A percentile compares a stretch with the other conserved stretches of the same genome.
phyloP scores from a whole-genome alignment of 2,113 vertebrate species.

The Tricholaema leucomelas region DNA sequence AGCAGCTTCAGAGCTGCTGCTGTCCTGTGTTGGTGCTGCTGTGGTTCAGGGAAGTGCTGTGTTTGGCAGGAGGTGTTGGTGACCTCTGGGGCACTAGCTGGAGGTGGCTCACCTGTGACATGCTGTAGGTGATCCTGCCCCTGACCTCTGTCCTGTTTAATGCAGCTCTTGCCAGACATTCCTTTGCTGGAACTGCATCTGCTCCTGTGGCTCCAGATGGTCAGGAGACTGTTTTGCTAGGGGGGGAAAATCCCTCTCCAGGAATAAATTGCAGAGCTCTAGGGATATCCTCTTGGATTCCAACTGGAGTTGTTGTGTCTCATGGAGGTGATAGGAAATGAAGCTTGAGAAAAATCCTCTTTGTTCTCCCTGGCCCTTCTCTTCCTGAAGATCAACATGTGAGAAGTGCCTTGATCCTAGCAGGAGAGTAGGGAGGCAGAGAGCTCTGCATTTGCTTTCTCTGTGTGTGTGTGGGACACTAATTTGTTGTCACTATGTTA shows the following conservation, averaged over 20 bases:
- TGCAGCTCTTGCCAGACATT: neutral
- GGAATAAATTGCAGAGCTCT: neutral
- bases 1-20: neutral
- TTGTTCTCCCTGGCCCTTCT: neutral
- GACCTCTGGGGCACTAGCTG: accelerated
- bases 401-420: neutral
- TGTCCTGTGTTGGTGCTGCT: neutral
- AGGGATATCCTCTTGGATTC: neutral
- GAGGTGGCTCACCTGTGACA: neutral
- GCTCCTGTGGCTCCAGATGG: neutral
- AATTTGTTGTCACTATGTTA: neutral
- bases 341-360: neutral
- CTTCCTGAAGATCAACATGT: neutral
- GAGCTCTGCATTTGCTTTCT: neutral
- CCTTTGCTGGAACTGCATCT: neutral
- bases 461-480: neutral
- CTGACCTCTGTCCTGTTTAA: neutral
- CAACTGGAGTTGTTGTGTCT: neutral
- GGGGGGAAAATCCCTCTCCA: neutral
- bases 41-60: neutral
- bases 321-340: neutral
- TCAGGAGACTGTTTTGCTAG: neutral
- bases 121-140: neutral
- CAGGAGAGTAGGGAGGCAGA: neutral
- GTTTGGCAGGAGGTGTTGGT: neutral